These are phyloP conservation scores for Anthrax anthrax DNA, from an alignment of 2,888 invertebrate species.

Conservation along the genomic window DNA sequence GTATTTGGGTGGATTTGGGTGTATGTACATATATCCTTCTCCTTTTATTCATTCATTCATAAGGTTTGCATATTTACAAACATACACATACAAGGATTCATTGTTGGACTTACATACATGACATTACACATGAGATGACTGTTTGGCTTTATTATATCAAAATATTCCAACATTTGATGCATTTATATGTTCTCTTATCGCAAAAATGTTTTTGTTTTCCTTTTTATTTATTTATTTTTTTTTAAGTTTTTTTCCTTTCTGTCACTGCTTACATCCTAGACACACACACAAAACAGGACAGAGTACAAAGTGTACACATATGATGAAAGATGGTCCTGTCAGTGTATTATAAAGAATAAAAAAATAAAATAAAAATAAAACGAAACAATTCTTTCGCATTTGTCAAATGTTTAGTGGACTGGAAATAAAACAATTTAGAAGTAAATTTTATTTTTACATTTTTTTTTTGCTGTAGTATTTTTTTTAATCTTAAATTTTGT, in stretches of 20 bases:
- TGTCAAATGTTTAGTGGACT: conserved; percentile 11
- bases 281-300: not conserved
- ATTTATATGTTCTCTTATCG: too few species aligned
- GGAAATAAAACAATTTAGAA: conserved; percentile 13
- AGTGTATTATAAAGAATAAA: conserved; percentile 1
- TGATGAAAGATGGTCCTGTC: conserved; percentile 8
- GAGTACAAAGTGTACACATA: not conserved
- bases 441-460: conserved; percentile 1
- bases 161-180: too few species aligned
- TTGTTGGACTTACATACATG: too few species aligned
- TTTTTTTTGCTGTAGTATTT: not conserved
- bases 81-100: too few species aligned
- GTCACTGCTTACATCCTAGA: too few species aligned
- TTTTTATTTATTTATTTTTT: conserved; percentile 5
- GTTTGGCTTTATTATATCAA: too few species aligned
- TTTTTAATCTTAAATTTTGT: too few species aligned
- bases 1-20: too few species aligned
- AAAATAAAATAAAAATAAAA: not conserved
- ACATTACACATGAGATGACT: too few species aligned
- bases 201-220: not conserved
- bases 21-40: too few species aligned
- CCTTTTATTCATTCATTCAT: too few species aligned
- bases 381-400: conserved; percentile 6
- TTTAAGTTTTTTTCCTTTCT: conserved; percentile 4
- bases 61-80: too few species aligned